Base-by-base conservation (phyloP, 2,888 invertebrate species). In the Leptopilina drosophilae region DNA sequence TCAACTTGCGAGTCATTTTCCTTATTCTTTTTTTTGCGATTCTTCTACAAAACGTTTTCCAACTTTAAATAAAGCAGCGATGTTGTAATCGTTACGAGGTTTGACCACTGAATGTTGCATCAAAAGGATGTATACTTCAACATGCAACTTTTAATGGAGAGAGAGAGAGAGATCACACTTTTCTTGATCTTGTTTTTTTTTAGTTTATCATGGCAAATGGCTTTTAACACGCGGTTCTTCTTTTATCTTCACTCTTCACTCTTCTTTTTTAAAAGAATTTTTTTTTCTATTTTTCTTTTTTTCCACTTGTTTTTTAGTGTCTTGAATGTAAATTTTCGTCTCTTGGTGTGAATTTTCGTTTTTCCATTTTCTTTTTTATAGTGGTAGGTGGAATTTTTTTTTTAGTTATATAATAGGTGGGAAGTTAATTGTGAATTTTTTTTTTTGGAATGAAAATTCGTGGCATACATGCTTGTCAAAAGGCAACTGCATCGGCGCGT, bases 1-100 rank as follows among this genome's bases (percentile, higher is more conserved):
- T 94, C 87, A 98, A 93, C 93, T 98, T 98, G 88, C 97, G 94
- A 86, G 97, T 96, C 97, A 97, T 97, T 85, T 82, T 89, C 79
- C 67, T 76, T 20, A 3, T 12, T 20, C 20, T 20, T 20, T 20
- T 20, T 20, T 20, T 40, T 78, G 40, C 12, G 33, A 59, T 62
- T 26, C 7, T 42, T 20, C 1, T 20, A 20, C 20, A 20, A 42
- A 7, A 49, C 49, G 59, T 56, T 15, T 64, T n/a, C 62, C 26
- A 33, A 9, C 67, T 11, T 26, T 12, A 49, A 76, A 33, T 33
- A 33, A 33, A 33, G 33, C 33, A 64, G 42, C 20, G 66, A 42
- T 67, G 59, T 59, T 67, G 64, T 64, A 56, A 77, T 56, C 53
- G 73, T 73, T 66, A 56, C 64, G 40, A 67, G 64, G 56, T 67